A percentile compares a stretch with the other conserved stretches of the same genome.
Conservation (phyloP, 2,113 vertebrate genomes). For the Anhinga anhinga region DNA sequence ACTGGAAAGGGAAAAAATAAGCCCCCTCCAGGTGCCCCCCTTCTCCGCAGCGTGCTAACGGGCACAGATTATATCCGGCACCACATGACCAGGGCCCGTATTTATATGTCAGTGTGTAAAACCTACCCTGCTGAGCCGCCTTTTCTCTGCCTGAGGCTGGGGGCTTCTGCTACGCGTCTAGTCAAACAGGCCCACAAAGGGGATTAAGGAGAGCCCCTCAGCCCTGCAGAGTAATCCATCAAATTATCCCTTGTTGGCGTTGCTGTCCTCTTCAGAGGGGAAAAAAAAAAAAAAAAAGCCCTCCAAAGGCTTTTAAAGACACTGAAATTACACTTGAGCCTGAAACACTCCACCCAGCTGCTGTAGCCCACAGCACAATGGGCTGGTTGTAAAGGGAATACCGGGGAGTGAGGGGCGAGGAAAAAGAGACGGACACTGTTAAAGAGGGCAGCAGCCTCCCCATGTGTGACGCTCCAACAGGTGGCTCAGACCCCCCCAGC, state of each 20-base stretch:
- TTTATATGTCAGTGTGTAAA: conserved; percentile 68
- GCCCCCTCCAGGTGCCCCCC: conserved; percentile 42
- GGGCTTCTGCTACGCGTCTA: conserved; percentile 74
- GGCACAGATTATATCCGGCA: conserved; percentile 49
- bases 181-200: conserved; percentile 75
- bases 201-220: conserved; percentile 79
- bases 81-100: conserved; percentile 61
- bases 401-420: conserved; percentile 1
- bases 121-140: conserved; percentile 73
- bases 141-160: conserved; percentile 74
- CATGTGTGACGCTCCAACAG: conserved; percentile 42
- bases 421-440: background rate
- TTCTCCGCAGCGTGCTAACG: background rate
- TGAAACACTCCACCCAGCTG: conserved; percentile 75
- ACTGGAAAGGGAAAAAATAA: background rate
- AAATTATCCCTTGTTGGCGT: conserved; percentile 76
- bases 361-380: conserved; percentile 36
- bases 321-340: conserved; percentile 69
- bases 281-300: no score
- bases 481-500: background rate
- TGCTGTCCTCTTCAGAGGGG: conserved; percentile 53
- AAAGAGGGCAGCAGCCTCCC: conserved; percentile 59
- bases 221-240: conserved; percentile 79
- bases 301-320: conserved; percentile 58
- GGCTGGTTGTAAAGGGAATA: conserved; percentile 63